Evolutionary conservation across 2,797 vertebrate genomes (phyloP).

Genomic region (Taeniopygia guttata): DNA sequence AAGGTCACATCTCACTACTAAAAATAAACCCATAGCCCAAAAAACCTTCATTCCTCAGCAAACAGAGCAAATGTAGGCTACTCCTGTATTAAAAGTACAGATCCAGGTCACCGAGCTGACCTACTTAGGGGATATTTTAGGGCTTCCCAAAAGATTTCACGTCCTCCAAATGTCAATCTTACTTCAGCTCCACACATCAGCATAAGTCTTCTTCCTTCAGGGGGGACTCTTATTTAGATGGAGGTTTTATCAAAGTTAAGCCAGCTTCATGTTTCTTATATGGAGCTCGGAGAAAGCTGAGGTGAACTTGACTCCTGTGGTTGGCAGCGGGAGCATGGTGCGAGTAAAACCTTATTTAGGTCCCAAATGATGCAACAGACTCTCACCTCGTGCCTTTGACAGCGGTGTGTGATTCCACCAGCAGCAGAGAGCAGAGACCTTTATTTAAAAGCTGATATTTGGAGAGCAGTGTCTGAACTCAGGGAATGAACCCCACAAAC

Average conservation of each 20-base stretch:
- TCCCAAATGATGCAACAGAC: background rate
- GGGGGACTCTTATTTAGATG: background rate
- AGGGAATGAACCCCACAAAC: background rate
- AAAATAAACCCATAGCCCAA: constrained; percentile 24
- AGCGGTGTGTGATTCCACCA: background rate
- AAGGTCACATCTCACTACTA: constrained; percentile 51
- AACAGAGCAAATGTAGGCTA: constrained; percentile 46
- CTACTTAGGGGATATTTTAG: constrained; percentile 65
- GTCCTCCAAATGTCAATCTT: constrained; percentile 62
- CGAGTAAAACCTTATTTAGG: background rate
- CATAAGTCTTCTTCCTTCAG: background rate
- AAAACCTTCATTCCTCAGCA: constrained; percentile 8
- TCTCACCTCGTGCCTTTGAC: background rate
- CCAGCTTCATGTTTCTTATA: background rate
- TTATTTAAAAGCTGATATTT: background rate
- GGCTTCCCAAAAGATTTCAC: constrained; percentile 41
- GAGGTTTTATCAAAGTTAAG: constrained; percentile 27
- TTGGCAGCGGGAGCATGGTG: background rate
- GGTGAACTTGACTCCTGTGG: background rate
- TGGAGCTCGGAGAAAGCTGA: background rate
- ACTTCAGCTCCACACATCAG: constrained; percentile 1
- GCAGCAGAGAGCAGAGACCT: background rate
- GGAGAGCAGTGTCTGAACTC: background rate
- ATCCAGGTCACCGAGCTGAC: constrained; percentile 48
- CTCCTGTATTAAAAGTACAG: constrained; percentile 31